Conservation (phyloP, 2,113 vertebrate genomes). For the Numida meleagris region DNA sequence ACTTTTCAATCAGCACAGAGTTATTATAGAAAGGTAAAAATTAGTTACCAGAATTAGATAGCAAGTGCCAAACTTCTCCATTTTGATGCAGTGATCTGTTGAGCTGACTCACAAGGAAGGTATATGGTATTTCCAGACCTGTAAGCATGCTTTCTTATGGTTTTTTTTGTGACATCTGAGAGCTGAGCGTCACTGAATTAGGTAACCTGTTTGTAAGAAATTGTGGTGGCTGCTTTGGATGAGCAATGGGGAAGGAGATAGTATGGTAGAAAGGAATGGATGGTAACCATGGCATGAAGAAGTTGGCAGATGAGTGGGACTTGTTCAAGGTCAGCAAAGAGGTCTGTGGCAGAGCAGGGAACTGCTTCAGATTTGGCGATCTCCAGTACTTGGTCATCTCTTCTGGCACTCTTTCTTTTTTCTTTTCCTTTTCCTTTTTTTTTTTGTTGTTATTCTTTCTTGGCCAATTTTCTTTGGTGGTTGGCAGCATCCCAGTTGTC, state of each 20-base stretch:
- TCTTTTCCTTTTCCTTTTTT: fast-evolving
- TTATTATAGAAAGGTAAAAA: background rate
- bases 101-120: background rate
- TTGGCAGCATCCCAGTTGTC: background rate
- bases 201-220: too few species aligned
- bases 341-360: background rate
- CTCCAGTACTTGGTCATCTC: background rate
- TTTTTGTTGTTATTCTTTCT: background rate
- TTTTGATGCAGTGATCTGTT: background rate
- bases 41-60: background rate
- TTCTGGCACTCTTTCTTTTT: background rate
- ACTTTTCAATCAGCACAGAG: background rate
- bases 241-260: background rate
- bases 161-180: background rate
- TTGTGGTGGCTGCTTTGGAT: background rate
- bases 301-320: background rate
- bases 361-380: background rate
- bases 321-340: background rate
- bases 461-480: background rate
- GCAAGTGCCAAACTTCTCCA: background rate
- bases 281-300: background rate
- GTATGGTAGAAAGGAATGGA: background rate
- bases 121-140: background rate
- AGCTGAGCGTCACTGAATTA: background rate
- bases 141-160: background rate